Conservation (phyloP, 2,113 vertebrate species). For the Helogale parvula region DNA sequence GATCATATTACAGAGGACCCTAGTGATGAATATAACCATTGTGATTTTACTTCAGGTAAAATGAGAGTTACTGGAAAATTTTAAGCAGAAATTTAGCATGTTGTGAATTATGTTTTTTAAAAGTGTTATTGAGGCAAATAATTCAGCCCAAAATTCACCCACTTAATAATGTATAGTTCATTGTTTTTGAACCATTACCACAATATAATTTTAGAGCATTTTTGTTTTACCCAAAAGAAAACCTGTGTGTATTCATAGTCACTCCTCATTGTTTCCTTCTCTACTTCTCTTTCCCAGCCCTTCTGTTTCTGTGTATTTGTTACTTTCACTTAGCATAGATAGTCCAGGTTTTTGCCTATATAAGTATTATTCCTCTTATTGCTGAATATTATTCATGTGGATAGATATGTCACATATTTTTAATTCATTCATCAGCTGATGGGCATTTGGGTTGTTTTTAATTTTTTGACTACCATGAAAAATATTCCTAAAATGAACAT, state of each 20-base stretch:
- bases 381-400: background rate
- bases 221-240: background rate
- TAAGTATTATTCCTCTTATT: background rate
- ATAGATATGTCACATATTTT: background rate
- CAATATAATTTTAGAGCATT: background rate
- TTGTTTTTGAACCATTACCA: background rate
- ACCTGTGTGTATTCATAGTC: background rate
- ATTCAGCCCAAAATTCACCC: background rate
- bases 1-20: too few relatives aligned
- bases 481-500: background rate
- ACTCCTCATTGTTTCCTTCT: background rate
- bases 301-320: background rate
- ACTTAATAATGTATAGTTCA: background rate
- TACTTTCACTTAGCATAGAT: background rate
- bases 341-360: background rate
- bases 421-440: background rate
- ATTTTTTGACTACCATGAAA: background rate
- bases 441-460: background rate
- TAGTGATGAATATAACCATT: background rate
- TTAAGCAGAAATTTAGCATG: background rate
- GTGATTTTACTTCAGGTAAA: background rate
- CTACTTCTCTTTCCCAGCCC: background rate
- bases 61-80: background rate
- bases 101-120: background rate
- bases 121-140: background rate